Conservation (phyloP, 2,888 invertebrate genomes). For the Dryomyza anilis region DNA sequence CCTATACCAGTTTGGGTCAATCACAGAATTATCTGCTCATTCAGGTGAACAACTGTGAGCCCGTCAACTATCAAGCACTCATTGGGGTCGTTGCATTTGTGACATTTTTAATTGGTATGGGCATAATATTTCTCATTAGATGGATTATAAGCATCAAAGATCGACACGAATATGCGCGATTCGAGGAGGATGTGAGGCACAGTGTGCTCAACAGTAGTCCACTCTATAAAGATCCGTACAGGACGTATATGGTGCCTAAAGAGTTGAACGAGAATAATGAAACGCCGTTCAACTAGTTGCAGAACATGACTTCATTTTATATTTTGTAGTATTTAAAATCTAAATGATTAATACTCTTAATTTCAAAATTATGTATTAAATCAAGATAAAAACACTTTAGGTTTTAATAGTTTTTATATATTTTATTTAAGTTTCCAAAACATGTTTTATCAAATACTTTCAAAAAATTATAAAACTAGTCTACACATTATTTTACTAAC, state of each 20-base stretch:
- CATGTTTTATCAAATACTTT: not conserved
- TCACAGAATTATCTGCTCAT: constrained; percentile 48
- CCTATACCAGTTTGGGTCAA: constrained; percentile 44
- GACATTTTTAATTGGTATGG: constrained; percentile 63
- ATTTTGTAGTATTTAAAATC: not conserved
- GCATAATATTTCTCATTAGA: constrained; percentile 61
- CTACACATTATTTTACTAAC: not conserved
- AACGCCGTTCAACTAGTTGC: constrained; percentile 33
- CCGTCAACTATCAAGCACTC: constrained; percentile 42
- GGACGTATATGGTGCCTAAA: constrained; percentile 65
- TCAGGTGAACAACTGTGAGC: constrained; percentile 45
- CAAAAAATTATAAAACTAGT: not conserved
- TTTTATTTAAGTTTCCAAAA: not conserved
- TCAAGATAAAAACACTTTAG: not conserved
- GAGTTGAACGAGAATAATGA: constrained; percentile 31
- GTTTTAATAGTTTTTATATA: not conserved
- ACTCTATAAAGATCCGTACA: constrained; percentile 68
- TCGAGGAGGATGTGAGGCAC: constrained; percentile 58
- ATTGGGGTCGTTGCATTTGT: constrained; percentile 60
- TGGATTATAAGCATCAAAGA: constrained; percentile 63
- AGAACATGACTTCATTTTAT: not conserved
- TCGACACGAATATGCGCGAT: constrained; percentile 65
- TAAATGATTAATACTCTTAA: not conserved
- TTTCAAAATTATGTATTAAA: not conserved
- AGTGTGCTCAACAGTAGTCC: constrained; percentile 62